phyloP scores from a whole-genome alignment of 2,113 vertebrate genomes.

The Neolamprologus ventralis region DNA sequence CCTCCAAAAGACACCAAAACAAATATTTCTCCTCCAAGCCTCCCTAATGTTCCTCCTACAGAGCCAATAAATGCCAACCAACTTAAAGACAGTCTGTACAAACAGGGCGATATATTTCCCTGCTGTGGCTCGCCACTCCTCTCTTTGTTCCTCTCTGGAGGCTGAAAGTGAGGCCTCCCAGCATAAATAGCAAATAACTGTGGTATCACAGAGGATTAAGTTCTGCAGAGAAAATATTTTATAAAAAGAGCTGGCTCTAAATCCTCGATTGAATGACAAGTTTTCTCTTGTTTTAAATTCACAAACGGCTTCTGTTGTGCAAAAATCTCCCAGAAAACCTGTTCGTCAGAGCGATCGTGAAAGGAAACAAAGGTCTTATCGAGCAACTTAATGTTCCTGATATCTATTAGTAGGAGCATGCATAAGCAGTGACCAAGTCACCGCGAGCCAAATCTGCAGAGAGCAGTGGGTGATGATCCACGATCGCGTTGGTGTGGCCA shows the following conservation, averaged over 20 bases:
- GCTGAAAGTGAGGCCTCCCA: neutral
- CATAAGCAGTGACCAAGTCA: neutral
- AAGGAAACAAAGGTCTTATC: accelerated
- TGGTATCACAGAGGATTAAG: slow-evolving; percentile 7
- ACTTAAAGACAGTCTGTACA: neutral
- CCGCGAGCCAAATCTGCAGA: neutral
- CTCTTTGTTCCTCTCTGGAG: neutral
- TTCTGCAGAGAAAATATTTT: neutral
- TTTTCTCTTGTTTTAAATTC: neutral
- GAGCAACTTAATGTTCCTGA: neutral
- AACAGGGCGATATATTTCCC: neutral
- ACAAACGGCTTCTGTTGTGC: neutral
- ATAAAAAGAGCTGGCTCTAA: neutral
- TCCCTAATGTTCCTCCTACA: neutral
- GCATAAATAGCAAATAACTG: slow-evolving; percentile 20
- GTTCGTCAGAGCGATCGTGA: accelerated
- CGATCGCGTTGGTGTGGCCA: accelerated
- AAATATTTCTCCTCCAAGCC: neutral
- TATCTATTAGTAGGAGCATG: neutral
- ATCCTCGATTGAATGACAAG: neutral
- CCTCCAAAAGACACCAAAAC: neutral
- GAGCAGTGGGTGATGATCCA: neutral
- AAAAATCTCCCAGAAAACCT: neutral
- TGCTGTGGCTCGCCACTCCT: neutral
- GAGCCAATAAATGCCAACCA: slow-evolving; percentile 14